Percentiles rank a stretch among this genome's conserved stretches.
These are phyloP conservation scores for Euphydryas editha DNA, from an alignment of 2,888 invertebrate genomes.

Conservation along the genomic window DNA sequence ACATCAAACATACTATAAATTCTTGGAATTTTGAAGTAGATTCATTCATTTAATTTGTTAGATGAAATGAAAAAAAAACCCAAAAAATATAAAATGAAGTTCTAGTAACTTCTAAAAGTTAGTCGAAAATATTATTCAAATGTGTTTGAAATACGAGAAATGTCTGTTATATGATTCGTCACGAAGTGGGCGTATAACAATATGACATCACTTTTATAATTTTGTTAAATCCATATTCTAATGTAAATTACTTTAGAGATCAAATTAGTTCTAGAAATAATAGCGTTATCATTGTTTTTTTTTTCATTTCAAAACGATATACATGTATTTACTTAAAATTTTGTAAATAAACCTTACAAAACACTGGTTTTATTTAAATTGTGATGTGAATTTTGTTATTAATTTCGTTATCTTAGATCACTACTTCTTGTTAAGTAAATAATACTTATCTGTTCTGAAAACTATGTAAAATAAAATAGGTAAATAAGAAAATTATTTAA, in stretches of 20 bases:
- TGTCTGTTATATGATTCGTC: neutral
- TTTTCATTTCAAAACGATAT: neutral
- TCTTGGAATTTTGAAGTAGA: neutral
- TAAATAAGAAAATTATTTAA: too few species aligned
- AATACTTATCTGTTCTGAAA: too few species aligned
- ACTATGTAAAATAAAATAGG: too few species aligned
- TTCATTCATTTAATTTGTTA: too few species aligned
- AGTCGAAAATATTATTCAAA: neutral
- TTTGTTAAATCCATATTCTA: neutral
- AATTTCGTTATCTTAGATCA: neutral
- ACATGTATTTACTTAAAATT: neutral
- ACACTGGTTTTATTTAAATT: conserved; percentile 19
- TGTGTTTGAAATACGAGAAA: neutral
- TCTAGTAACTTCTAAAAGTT: neutral
- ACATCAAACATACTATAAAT: too few species aligned
- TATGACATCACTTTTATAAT: neutral
- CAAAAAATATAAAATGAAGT: neutral
- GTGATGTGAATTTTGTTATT: conserved; percentile 10
- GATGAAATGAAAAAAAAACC: neutral
- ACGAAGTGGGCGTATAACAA: conserved; percentile 2
- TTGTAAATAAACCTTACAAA: neutral
- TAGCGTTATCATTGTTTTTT: neutral
- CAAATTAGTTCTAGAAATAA: neutral
- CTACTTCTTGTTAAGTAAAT: too few species aligned
- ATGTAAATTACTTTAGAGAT: conserved; percentile 7